phyloP scores from a whole-genome alignment of 2,797 vertebrate species.

The Amblyraja radiata region DNA sequence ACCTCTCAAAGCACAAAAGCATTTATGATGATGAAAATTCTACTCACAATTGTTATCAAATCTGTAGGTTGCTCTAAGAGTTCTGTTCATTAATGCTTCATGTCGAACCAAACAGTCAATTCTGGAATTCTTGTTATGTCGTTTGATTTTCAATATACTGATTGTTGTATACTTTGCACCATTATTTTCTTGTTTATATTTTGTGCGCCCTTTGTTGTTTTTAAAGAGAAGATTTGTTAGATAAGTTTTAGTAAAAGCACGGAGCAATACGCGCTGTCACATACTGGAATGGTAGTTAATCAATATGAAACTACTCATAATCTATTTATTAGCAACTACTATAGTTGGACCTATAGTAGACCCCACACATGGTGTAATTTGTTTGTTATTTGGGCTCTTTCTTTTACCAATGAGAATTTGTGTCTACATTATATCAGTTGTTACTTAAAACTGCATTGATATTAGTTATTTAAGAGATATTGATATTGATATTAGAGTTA shows the following conservation, averaged over 20 bases:
- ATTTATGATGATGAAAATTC: background rate
- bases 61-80: background rate
- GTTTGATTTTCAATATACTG: conserved; percentile 19
- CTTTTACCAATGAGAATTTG: background rate
- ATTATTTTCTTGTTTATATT: background rate
- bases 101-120: conserved; percentile 30
- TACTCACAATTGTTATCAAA: background rate
- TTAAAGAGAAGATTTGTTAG: background rate
- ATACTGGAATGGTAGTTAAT: background rate
- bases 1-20: background rate
- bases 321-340: background rate
- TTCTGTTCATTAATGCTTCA: background rate
- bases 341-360: background rate
- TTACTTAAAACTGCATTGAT: background rate
- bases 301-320: background rate
- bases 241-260: background rate
- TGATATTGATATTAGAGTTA: too few species aligned
- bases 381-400: background rate
- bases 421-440: background rate
- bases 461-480: too few species aligned
- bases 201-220: background rate
- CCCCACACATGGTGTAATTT: background rate
- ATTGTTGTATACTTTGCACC: conserved; percentile 18
- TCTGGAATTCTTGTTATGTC: background rate
- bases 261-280: background rate